Percentiles rank a stretch among this genome's conserved stretches.
phyloP scores from a whole-genome alignment of 2,113 vertebrate species.

The Laticauda laticaudata region DNA sequence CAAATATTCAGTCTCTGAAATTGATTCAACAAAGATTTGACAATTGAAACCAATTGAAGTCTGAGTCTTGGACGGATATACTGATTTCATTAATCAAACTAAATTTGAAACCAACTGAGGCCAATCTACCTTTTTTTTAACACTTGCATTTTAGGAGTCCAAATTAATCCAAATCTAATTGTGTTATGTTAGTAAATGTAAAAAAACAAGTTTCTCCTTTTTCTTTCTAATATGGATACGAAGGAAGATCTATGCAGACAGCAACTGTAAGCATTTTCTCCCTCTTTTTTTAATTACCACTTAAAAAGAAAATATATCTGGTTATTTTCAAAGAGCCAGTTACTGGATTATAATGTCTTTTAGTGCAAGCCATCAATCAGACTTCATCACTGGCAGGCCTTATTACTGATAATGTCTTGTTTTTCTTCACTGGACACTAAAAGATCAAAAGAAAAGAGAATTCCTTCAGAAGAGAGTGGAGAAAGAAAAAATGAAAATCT shows the following conservation, averaged over 20 bases:
- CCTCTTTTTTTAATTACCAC: neutral
- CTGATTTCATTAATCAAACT: neutral
- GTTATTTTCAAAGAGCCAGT: constrained; percentile 23
- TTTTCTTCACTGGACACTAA: constrained; percentile 32
- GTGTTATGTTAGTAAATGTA: neutral
- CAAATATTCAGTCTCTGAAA: neutral
- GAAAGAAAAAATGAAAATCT: neutral
- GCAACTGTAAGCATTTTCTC: constrained; percentile 43
- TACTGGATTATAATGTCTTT: constrained; percentile 51
- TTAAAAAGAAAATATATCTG: constrained; percentile 25
- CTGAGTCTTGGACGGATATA: neutral
- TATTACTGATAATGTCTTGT: constrained; percentile 3
- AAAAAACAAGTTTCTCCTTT: neutral
- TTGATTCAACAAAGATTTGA: neutral
- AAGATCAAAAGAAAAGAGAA: constrained; percentile 20
- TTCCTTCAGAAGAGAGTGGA: neutral
- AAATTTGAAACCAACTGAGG: neutral
- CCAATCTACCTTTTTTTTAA: neutral
- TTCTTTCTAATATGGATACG: neutral
- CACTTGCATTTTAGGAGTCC: neutral
- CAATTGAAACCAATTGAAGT: neutral
- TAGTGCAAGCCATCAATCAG: constrained; percentile 54
- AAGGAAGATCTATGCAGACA: constrained; percentile 19
- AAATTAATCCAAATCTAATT: neutral
- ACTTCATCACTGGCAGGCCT: constrained; percentile 25